Base-by-base conservation (phyloP, 1,140 invertebrate genomes). In the Pachypeltis micranthus region DNA sequence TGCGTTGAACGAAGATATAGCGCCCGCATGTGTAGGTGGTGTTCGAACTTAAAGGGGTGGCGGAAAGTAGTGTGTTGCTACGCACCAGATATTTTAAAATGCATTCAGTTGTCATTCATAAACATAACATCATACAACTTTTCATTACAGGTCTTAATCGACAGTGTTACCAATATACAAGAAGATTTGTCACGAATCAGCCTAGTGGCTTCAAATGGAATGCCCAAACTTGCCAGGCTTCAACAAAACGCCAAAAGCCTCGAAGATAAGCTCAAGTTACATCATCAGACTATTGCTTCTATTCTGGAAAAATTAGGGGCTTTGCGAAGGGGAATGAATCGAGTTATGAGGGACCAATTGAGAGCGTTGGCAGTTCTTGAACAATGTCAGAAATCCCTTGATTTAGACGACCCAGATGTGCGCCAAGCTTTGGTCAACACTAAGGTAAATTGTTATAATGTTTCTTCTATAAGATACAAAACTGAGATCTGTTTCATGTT, bases 161-260 rank as follows among this genome's bases (percentile, higher is more conserved):
- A 82, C 1, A 79, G 87, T n/a, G 81, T 88, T 1, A 81, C 83
- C 34, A 79, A 83, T 19, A 87, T 90, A 67, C 84, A 88, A 72
- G 85, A 90, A 68, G 86, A 89, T 69, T 72, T 89, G n/a, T 84
- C 85, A 2, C 78, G 83, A 63, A 73, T 89, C 34, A 87, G 85
- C 39, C 74, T 88, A n/a, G 72, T 88, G 3, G 83, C 86, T 0
- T 80, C 85, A 0, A 77, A 79, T 0, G 86, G 90, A 68, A 85
- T 85, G 0, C 87, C 90, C 66, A 83, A 83, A 66, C 79, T 90
- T n/a, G 84, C 85, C 2, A 75, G 79, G 61, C 72, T 90, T 0
- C 72, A 90, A 12, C 78, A 81, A 0, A 78, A 82, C 23, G 85
- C 86, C 0, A 80, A 83, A 47, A 79, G 81, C 21, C 75, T 91